Conservation (phyloP, 2,113 vertebrate species). For the Tyrannus savana region DNA sequence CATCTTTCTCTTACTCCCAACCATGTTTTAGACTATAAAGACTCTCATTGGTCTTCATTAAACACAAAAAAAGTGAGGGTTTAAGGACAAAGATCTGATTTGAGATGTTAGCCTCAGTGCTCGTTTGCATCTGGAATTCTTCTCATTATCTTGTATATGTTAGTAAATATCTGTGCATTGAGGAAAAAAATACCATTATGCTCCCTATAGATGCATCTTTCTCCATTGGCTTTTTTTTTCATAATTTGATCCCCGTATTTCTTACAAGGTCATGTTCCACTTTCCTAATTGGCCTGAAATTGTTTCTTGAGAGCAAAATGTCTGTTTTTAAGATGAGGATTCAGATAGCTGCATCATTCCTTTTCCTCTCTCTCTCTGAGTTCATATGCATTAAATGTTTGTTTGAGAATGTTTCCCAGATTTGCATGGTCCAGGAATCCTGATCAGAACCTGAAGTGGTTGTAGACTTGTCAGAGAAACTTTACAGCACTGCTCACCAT, state of each 20-base stretch:
- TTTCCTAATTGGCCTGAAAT: slow-evolving; percentile 35
- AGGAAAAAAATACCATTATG: neutral
- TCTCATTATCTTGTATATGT: neutral
- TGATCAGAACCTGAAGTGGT: slow-evolving; percentile 28
- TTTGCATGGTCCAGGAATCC: slow-evolving; percentile 12
- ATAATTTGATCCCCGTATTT: neutral
- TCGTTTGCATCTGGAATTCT: slow-evolving; percentile 23
- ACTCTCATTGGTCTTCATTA: neutral
- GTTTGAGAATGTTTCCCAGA: slow-evolving; percentile 42
- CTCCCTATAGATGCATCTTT: neutral
- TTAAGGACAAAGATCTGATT: neutral
- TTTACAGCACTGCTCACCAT: slow-evolving; percentile 79
- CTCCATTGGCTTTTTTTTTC: neutral
- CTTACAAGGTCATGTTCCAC: slow-evolving; percentile 16
- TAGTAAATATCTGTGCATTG: neutral
- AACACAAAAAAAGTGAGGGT: neutral
- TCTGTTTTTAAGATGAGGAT: neutral
- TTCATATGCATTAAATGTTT: slow-evolving; percentile 41
- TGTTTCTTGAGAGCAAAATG: slow-evolving; percentile 4
- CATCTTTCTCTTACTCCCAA: slow-evolving; percentile 26
- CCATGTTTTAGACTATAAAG: slow-evolving; percentile 16
- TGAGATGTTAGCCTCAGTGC: neutral
- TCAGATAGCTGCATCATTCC: slow-evolving; percentile 1
- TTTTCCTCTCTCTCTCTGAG: slow-evolving; percentile 10
- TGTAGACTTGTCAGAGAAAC: slow-evolving; percentile 63